Percentiles rank a stretch among this genome's conserved stretches.
These are phyloP conservation scores for Mesoclemmys tuberculata DNA, from an alignment of 2,113 vertebrate species.

Conservation along the genomic window DNA sequence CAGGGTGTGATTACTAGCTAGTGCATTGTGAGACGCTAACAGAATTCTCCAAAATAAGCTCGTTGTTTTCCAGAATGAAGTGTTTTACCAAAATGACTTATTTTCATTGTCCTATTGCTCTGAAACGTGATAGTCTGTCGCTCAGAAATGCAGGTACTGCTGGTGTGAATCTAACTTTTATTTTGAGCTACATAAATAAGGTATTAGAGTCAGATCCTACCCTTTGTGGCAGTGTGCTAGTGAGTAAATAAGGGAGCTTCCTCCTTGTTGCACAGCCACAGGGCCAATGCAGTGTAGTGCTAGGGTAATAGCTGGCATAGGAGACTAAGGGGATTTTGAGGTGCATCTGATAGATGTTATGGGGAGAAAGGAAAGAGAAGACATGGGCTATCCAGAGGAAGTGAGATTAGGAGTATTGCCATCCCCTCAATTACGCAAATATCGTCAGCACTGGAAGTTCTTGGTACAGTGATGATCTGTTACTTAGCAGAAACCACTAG, in stretches of 20 bases:
- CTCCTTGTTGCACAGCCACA: accelerated
- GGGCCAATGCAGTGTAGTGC: background rate
- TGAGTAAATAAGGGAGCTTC: background rate
- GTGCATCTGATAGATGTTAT: background rate
- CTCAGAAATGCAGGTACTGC: background rate
- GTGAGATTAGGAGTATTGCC: background rate
- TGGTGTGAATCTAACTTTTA: accelerated
- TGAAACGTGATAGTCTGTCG: accelerated
- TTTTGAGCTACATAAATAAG: background rate
- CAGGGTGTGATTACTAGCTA: background rate
- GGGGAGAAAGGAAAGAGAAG: background rate
- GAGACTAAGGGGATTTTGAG: background rate
- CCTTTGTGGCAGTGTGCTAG: background rate
- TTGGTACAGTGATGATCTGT: background rate
- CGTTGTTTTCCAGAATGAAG: background rate
- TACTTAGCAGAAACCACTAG: background rate
- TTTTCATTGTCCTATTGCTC: background rate
- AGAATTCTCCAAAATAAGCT: background rate
- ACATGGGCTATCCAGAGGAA: background rate
- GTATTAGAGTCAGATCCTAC: background rate
- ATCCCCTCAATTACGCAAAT: background rate
- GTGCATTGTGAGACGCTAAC: background rate
- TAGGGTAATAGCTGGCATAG: background rate
- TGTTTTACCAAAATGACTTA: background rate
- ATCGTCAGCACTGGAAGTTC: background rate